Evolutionary conservation across 2,113 vertebrate genomes (phyloP).

Genomic region (Cynocephalus volans): DNA sequence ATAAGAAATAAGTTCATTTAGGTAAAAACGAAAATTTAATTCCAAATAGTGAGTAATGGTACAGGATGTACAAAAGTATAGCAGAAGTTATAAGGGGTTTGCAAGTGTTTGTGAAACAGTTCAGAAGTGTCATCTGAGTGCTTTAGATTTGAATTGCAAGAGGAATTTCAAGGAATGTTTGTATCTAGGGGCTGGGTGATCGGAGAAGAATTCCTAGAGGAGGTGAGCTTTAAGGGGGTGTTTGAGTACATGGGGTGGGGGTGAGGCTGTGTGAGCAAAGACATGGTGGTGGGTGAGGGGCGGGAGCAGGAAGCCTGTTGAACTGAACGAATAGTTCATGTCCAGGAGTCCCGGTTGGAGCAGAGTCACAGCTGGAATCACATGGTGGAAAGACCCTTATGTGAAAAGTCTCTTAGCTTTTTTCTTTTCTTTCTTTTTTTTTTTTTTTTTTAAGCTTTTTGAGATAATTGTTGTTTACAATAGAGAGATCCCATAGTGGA

Average conservation of each 20-base stretch:
- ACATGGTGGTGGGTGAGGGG: too few relatives aligned
- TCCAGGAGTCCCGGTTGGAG: not conserved
- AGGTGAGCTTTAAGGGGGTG: not conserved
- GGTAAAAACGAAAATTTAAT: not conserved
- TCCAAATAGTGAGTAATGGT: not conserved
- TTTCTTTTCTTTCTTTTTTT: not conserved
- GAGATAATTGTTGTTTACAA: not conserved
- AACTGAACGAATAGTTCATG: not conserved
- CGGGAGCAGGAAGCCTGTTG: not conserved
- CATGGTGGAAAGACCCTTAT: not conserved
- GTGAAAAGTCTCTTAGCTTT: not conserved
- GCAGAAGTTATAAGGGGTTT: not conserved
- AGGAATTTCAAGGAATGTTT: not conserved
- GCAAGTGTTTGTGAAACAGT: not conserved
- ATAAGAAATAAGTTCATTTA: slow-evolving; percentile 33
- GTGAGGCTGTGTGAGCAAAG: not conserved
- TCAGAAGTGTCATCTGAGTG: not conserved
- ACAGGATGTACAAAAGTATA: not conserved
- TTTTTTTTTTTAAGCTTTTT: too few relatives aligned
- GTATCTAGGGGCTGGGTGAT: not conserved
- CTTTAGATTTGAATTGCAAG: not conserved
- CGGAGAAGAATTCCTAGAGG: not conserved
- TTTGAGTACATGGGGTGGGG: too few relatives aligned
- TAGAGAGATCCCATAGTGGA: not conserved
- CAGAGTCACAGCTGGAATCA: not conserved